Percentiles rank a stretch among this genome's conserved stretches.
These are phyloP conservation scores for Falco novaeseelandiae DNA, from an alignment of 2,797 vertebrate species.

Conservation along the genomic window DNA sequence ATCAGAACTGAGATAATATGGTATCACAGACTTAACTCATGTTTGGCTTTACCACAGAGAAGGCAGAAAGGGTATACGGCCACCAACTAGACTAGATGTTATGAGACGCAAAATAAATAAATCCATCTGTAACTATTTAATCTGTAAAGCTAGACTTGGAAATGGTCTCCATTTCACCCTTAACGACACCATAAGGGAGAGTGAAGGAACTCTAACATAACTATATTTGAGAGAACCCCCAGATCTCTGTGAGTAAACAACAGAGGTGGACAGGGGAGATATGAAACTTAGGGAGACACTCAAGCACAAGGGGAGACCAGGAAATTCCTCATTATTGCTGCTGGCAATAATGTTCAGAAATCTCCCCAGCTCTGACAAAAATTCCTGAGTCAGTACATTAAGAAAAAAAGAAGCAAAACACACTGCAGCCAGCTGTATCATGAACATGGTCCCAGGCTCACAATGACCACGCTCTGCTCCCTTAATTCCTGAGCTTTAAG, in stretches of 20 bases:
- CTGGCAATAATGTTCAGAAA: background rate
- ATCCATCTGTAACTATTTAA: background rate
- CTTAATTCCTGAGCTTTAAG: background rate
- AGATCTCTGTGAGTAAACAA: background rate
- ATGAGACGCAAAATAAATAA: background rate
- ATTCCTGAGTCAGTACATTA: background rate
- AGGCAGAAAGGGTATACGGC: background rate
- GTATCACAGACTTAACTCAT: background rate
- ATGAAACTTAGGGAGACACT: background rate
- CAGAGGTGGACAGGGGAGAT: background rate
- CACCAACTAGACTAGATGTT: background rate
- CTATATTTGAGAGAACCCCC: background rate
- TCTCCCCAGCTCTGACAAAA: background rate
- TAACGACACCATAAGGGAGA: background rate
- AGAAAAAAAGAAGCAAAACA: background rate
- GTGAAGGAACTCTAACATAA: background rate
- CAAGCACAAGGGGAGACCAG: background rate
- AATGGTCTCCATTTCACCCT: background rate
- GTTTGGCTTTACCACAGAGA: background rate
- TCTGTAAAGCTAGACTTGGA: background rate
- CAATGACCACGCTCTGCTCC: background rate
- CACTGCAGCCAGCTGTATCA: background rate
- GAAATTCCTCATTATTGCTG: background rate
- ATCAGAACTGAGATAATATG: background rate
- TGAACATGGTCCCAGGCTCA: background rate